These are phyloP conservation scores for Archips crataeganus DNA, from an alignment of 2,888 invertebrate genomes.

Conservation along the genomic window DNA sequence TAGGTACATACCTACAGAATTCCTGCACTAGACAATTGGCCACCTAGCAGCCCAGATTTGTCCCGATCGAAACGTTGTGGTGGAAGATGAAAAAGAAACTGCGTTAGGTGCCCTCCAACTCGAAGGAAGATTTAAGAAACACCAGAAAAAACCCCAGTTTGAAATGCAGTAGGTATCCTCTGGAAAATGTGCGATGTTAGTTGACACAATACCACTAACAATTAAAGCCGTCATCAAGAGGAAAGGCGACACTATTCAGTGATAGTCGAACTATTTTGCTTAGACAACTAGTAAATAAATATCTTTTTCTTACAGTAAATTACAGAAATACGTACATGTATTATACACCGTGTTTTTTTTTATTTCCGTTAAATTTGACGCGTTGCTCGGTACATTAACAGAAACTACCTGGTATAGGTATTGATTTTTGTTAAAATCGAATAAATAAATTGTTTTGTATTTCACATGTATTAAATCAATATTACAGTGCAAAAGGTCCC, in stretches of 20 bases:
- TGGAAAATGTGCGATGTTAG: not conserved
- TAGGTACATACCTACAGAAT: not conserved
- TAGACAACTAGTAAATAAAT: not conserved
- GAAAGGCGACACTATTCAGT: not conserved
- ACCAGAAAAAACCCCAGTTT: not conserved
- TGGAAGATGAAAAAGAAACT: conserved; percentile 7
- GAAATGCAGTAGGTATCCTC: not conserved
- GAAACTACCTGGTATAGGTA: too few species aligned
- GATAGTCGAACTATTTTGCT: conserved; percentile 11
- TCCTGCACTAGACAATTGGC: not conserved
- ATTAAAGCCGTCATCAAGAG: not conserved
- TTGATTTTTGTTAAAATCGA: too few species aligned
- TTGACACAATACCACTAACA: not conserved
- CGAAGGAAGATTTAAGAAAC: not conserved
- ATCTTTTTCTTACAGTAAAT: not conserved
- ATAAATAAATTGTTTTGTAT: too few species aligned
- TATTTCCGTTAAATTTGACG: too few species aligned
- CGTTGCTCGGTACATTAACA: too few species aligned
- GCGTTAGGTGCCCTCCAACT: not conserved
- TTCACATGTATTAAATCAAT: too few species aligned
- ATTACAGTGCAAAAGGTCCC: too few species aligned
- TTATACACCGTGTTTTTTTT: too few species aligned
- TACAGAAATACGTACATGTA: not conserved
- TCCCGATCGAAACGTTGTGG: conserved; percentile 11
- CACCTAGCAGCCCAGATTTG: conserved; percentile 6